Evolutionary conservation across 1,140 invertebrate species (phyloP), one percentile per base, ranked within the genome.

Genomic region (Drosophila navojoa): DNA sequence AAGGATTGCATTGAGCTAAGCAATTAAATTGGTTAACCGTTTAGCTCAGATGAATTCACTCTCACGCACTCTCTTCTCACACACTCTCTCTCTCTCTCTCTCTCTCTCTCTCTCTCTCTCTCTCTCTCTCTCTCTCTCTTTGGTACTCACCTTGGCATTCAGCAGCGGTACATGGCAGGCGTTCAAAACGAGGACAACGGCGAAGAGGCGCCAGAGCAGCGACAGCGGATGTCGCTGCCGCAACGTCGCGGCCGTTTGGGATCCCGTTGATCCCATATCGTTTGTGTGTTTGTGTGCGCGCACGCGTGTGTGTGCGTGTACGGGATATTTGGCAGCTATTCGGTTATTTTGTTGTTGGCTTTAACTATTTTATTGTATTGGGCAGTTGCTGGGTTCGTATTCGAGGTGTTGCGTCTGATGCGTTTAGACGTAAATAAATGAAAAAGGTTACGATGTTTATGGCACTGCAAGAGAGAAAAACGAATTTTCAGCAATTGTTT

Each of bases 241-340:
- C 45, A 38, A 42, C 58, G 44, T 59, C 62, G 53, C 67, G 49
- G 77, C 38, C 73, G 53, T 61, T 44, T 69, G 79, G 84, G 84
- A 89, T 79, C 84, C 79, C 61, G 74, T 62, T 68, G 84, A 89
- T 84, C 84, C 84, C 84, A 89, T 89, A 89, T 89, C 55, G 38
- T 85, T 44, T 59, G 40, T 57, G 38, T 57, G 16, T 64, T 66
- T 63, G 32, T 38, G 70, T 58, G 38, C 40, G 35, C 16, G 35
- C 35, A 38, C 70, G 47, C 25, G 22, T 10, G 6, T 54, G 10
- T 44, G 53, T 62, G 61, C 44, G 35, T 42, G 16, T 71, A 68
- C 35, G 35, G 32, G 32, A 40, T 22, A 38, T 78, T 81, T 86
- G 75, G 80, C 81, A 79, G 80, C 73, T 69, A 71, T 52, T 75